Base-by-base conservation (phyloP, 2,888 invertebrate genomes). In the Drosophila siamana region DNA sequence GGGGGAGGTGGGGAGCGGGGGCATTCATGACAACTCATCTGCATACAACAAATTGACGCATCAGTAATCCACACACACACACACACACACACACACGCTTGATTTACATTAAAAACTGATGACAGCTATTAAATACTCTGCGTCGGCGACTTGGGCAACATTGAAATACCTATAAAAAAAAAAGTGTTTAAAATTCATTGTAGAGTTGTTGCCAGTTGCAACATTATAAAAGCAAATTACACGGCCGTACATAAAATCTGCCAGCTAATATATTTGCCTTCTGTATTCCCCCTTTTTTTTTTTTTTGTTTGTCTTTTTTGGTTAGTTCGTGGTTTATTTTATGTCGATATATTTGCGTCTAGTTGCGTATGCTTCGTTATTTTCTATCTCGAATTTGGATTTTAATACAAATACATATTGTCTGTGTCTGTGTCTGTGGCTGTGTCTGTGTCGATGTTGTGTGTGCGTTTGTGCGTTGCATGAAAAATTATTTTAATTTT, bases 401-500 rank as follows among this genome's bases (percentile, higher is more conserved):
- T 55, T 55, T 55, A 28, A 30, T 48, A 28, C 19, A 48, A 55
- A 72, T 66, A 69, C 51, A 61, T 63, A 47, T 52, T 26, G n/a
- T n/a, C n/a, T n/a, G n/a, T n/a, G n/a, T n/a, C n/a, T n/a, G n/a
- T n/a, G n/a, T n/a, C n/a, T n/a, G n/a, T n/a, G n/a, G n/a, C n/a
- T n/a, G n/a, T n/a, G n/a, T n/a, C n/a, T n/a, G n/a, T n/a, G n/a
- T n/a, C n/a, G n/a, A n/a, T n/a, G n/a, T n/a, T n/a, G n/a, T 30
- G 44, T 24, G 38, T 55, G 36, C 43, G 55, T 26, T 13, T 51
- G 41, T 7, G 44, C 43, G 28, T 22, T 43, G 56, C 57, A 75
- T 47, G 44, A 76, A 67, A 85, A 85, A 73, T 85, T 82, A 86
- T 86, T 82, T 82, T 82, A 82, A 83, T 83, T 83, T 83, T 84